Evolutionary conservation across 2,888 invertebrate species (phyloP).

Genomic region (Brachyptera risi): DNA sequence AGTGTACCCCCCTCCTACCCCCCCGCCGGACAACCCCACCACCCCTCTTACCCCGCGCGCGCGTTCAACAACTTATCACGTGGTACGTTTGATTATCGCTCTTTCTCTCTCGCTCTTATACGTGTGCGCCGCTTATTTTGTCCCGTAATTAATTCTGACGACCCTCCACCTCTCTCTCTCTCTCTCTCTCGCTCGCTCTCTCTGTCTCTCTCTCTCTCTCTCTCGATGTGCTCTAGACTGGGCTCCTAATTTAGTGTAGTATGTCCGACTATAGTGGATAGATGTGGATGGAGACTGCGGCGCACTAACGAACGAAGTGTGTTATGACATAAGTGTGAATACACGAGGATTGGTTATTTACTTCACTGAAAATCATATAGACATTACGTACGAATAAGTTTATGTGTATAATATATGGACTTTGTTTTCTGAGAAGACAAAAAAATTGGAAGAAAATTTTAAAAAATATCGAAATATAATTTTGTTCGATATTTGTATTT

Average conservation of each 20-base stretch:
- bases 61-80: constrained; percentile 28
- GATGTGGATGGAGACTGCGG: constrained; percentile 19
- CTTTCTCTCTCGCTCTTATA: constrained; percentile 23
- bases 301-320: too few species aligned
- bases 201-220: constrained; percentile 19
- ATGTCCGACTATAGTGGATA: constrained; percentile 23
- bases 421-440: too few species aligned
- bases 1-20: constrained; percentile 3
- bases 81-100: too few species aligned
- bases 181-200: constrained; percentile 10
- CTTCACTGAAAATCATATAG: too few species aligned
- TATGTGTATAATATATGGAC: too few species aligned
- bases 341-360: too few species aligned
- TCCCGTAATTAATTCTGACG: constrained; percentile 32
- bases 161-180: constrained; percentile 8
- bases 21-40: constrained; percentile 1
- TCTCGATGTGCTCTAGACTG: constrained; percentile 15
- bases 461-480: too few species aligned
- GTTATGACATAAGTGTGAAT: too few species aligned
- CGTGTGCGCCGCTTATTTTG: constrained; percentile 29
- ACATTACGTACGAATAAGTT: too few species aligned
- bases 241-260: constrained; percentile 30
- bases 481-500: too few species aligned
- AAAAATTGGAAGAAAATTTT: too few species aligned
- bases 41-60: constrained; percentile 14